These are phyloP conservation scores for Mayetiola destructor DNA, from an alignment of 2,888 invertebrate genomes.

Conservation along the genomic window DNA sequence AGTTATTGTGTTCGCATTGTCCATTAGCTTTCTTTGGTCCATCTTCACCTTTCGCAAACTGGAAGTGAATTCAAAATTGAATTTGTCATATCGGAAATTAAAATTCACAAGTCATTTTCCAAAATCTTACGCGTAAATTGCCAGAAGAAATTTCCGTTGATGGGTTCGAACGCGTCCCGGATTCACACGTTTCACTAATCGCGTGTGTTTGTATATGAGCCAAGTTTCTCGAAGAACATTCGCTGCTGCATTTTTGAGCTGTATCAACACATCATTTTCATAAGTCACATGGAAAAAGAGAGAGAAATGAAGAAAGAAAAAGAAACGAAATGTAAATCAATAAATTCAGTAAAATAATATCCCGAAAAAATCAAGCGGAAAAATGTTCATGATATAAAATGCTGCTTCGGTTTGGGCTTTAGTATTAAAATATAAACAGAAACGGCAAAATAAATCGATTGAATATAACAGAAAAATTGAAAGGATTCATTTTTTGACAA, in stretches of 20 bases:
- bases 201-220: conserved; percentile 99
- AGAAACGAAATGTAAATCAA: background rate
- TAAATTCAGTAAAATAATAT: no score
- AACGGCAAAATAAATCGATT: no score
- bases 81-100: background rate
- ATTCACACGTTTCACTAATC: conserved; percentile 93
- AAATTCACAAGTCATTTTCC: background rate
- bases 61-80: conserved; percentile 18
- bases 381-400: no score
- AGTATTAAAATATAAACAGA: no score
- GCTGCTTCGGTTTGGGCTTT: no score
- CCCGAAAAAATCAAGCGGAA: no score
- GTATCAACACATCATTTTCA: background rate
- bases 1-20: conserved; percentile 96
- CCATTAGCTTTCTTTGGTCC: conserved; percentile 98
- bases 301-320: background rate
- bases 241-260: conserved; percentile 99
- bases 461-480: no score
- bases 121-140: conserved; percentile 90
- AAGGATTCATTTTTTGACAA: no score
- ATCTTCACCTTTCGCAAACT: conserved; percentile 98
- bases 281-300: no score
- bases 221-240: conserved; percentile 99
- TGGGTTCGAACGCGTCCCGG: conserved; percentile 92
- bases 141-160: conserved; percentile 96